A percentile compares a stretch with the other conserved stretches of the same genome.
These are phyloP conservation scores for Hypomecis punctinalis DNA, from an alignment of 2,888 invertebrate species.

Conservation along the genomic window DNA sequence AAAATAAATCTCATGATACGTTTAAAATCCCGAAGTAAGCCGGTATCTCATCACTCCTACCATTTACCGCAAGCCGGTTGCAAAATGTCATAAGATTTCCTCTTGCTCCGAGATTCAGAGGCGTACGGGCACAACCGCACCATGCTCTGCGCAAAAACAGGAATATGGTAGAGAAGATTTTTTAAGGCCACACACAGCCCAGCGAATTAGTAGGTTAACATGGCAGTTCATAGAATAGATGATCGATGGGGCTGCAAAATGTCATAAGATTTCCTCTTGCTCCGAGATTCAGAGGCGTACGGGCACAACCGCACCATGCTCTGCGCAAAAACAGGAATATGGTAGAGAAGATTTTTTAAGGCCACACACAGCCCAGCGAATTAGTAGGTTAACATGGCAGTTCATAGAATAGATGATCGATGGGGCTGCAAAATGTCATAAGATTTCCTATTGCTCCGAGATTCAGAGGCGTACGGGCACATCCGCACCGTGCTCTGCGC, in stretches of 20 bases:
- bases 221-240: too few relatives aligned
- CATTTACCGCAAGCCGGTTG: conserved; percentile 25
- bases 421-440: too few relatives aligned
- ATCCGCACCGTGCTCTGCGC: too few relatives aligned
- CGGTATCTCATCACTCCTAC: conserved; percentile 23
- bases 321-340: neutral
- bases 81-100: conserved; percentile 31
- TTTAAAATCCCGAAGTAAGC: conserved; percentile 12
- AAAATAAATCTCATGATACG: conserved; percentile 9
- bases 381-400: too few relatives aligned
- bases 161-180: too few relatives aligned
- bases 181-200: too few relatives aligned
- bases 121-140: neutral
- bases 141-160: neutral
- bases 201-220: too few relatives aligned
- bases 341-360: too few relatives aligned
- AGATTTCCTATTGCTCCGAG: too few relatives aligned
- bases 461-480: too few relatives aligned
- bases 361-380: too few relatives aligned
- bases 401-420: too few relatives aligned
- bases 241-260: conserved; percentile 28
- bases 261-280: conserved; percentile 25
- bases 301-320: neutral
- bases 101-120: conserved; percentile 20
- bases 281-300: conserved; percentile 20